These are phyloP conservation scores for Drusus annulatus DNA, from an alignment of 1,140 invertebrate species.

Conservation along the genomic window DNA sequence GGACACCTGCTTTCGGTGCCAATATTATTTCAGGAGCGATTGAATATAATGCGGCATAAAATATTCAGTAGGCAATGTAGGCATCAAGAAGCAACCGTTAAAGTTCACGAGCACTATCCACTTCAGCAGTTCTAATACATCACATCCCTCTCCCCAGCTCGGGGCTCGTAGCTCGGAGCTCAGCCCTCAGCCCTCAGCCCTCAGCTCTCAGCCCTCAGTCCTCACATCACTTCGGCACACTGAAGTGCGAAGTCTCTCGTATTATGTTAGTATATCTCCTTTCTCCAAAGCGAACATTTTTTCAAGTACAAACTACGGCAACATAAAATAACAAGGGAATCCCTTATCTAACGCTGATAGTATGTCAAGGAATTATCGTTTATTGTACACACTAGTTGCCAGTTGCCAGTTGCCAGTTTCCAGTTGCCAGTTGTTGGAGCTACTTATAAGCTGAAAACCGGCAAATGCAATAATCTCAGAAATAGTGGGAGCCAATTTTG, in stretches of 20 bases:
- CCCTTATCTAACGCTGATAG: conserved; percentile 56
- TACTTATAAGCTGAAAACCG: conserved; percentile 42
- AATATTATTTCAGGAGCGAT: too few relatives aligned
- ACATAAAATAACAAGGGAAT: conserved; percentile 58
- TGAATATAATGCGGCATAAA: conserved; percentile 2
- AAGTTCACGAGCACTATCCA: conserved; percentile 14
- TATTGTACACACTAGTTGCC: conserved; percentile 51
- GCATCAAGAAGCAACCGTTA: conserved; percentile 5
- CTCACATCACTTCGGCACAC: conserved; percentile 29
- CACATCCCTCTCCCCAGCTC: neutral
- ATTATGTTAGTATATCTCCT: neutral
- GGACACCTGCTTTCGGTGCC: too few relatives aligned
- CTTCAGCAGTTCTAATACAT: conserved; percentile 16
- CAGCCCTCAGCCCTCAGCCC: neutral
- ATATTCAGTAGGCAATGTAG: conserved; percentile 11
- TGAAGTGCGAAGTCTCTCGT: neutral
- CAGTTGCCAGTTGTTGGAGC: conserved; percentile 18
- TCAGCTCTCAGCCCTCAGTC: neutral
- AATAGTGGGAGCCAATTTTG: conserved; percentile 49
- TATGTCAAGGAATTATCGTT: conserved; percentile 58
- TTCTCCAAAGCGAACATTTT: conserved; percentile 43
- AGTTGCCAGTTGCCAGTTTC: conserved; percentile 28
- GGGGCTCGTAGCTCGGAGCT: too few relatives aligned
- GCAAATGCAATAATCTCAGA: conserved; percentile 50
- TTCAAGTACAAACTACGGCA: conserved; percentile 53